Evolutionary conservation across 2,113 vertebrate genomes (phyloP).

Genomic region (Megaleporinus macrocephalus): DNA sequence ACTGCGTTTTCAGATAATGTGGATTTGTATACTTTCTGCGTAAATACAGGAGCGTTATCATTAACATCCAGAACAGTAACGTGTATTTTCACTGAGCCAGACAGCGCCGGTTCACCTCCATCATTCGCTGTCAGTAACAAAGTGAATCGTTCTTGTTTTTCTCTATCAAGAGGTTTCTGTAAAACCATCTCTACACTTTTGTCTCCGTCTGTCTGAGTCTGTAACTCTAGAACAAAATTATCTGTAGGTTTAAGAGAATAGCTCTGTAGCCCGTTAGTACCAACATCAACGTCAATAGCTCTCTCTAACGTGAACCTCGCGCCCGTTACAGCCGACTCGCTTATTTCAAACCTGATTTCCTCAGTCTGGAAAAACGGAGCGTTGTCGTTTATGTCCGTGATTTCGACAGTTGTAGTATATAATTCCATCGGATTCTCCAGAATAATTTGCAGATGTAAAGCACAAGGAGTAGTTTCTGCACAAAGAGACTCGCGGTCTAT

Average conservation of each 20-base stretch:
- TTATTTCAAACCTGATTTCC: constrained; percentile 57
- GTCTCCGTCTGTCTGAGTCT: constrained; percentile 48
- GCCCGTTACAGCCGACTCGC: constrained; percentile 52
- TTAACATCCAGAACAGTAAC: constrained; percentile 59
- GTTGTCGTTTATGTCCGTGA: constrained; percentile 70
- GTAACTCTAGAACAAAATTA: constrained; percentile 52
- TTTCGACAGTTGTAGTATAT: constrained; percentile 61
- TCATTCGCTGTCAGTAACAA: constrained; percentile 63
- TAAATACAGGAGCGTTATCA: constrained; percentile 56
- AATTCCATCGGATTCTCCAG: constrained; percentile 69
- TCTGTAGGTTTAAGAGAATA: constrained; percentile 55
- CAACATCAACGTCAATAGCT: constrained; percentile 64
- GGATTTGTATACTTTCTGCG: constrained; percentile 52
- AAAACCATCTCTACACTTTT: constrained; percentile 60
- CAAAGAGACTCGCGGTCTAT: constrained; percentile 65
- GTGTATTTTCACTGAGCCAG: constrained; percentile 65
- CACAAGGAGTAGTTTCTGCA: constrained; percentile 34
- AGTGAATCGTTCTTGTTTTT: constrained; percentile 53
- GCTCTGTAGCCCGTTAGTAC: constrained; percentile 56
- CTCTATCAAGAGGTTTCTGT: constrained; percentile 64
- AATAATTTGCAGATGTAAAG: constrained; percentile 62
- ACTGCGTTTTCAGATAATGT: constrained; percentile 47
- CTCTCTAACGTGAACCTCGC: constrained; percentile 63
- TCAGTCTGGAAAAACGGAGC: constrained; percentile 35
- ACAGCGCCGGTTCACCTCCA: constrained; percentile 62